These are phyloP conservation scores for Tapera naevia DNA, from an alignment of 2,797 vertebrate genomes.

Conservation along the genomic window DNA sequence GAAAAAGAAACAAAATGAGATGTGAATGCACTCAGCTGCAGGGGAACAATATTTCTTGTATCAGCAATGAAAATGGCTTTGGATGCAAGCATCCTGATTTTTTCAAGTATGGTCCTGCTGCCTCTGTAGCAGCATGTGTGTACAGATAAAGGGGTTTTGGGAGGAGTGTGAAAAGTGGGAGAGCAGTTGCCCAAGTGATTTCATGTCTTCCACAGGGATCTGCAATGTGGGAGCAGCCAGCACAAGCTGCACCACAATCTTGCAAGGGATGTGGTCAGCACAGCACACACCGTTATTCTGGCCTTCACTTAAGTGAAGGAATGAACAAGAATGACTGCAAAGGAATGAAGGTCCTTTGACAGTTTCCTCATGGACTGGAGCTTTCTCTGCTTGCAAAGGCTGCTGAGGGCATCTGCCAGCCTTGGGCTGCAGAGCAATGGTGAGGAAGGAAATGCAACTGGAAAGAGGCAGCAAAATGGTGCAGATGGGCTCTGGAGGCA, in stretches of 20 bases:
- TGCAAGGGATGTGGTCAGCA: neutral
- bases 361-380: neutral
- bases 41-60: slow-evolving; percentile 11
- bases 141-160: neutral
- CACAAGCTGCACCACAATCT: neutral
- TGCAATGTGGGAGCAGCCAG: neutral
- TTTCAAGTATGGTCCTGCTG: neutral
- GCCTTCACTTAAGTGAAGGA: neutral
- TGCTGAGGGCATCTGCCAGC: neutral
- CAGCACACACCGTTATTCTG: neutral
- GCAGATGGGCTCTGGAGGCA: neutral
- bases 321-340: too few relatives aligned
- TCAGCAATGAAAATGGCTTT: neutral
- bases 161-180: neutral
- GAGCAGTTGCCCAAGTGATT: neutral
- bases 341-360: neutral
- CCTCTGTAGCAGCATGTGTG: neutral
- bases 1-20: slow-evolving; percentile 5
- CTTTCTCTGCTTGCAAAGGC: neutral
- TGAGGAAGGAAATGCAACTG: neutral
- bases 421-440: neutral
- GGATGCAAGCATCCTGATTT: neutral
- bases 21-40: neutral
- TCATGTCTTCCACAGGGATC: neutral
- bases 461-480: neutral